Percentiles rank a stretch among this genome's conserved stretches.
Evolutionary conservation across 92 coral and sea anemone genomes (phyloP).

Genomic region (Epizoanthus illoricatus): DNA sequence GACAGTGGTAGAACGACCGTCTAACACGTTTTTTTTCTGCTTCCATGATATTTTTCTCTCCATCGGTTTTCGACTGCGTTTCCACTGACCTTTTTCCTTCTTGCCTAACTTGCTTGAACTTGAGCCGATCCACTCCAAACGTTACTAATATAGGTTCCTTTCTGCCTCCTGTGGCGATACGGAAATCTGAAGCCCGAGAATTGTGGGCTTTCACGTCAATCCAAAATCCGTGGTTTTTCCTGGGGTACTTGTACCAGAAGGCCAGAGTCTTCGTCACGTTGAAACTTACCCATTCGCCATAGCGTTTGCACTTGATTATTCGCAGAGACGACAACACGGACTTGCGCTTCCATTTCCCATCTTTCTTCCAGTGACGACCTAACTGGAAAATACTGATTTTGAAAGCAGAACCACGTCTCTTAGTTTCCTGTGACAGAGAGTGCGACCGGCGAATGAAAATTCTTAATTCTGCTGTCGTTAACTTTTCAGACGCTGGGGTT

Average conservation of each 20-base stretch:
- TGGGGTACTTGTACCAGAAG: slow-evolving; percentile 74
- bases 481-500: slow-evolving; percentile 59
- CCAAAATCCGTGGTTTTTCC: slow-evolving; percentile 79
- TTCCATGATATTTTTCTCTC: slow-evolving; percentile 14
- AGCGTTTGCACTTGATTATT: slow-evolving; percentile 73
- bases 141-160: slow-evolving; percentile 89
- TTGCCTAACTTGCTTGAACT: slow-evolving; percentile 41
- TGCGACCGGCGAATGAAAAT: slow-evolving; percentile 89
- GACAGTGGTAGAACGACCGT: slow-evolving; percentile 60
- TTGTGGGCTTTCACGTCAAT: slow-evolving; percentile 67
- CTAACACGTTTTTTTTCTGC: slow-evolving; percentile 51
- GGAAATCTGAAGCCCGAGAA: slow-evolving; percentile 75
- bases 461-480: slow-evolving; percentile 75
- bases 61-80: slow-evolving; percentile 7
- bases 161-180: slow-evolving; percentile 86
- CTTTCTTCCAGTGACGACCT: slow-evolving; percentile 50
- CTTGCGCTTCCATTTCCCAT: slow-evolving; percentile 74
- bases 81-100: slow-evolving; percentile 34
- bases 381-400: slow-evolving; percentile 73
- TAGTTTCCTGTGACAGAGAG: slow-evolving; percentile 30
- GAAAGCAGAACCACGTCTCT: slow-evolving; percentile 51
- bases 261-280: slow-evolving; percentile 81
- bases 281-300: slow-evolving; percentile 90
- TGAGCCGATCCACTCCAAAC: slow-evolving; percentile 62
- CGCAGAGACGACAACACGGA: slow-evolving; percentile 49